Percentiles rank a stretch among this genome's conserved stretches.
Evolutionary conservation across 2,888 invertebrate genomes (phyloP).

Genomic region (Lepeophtheirus nordmannii): DNA sequence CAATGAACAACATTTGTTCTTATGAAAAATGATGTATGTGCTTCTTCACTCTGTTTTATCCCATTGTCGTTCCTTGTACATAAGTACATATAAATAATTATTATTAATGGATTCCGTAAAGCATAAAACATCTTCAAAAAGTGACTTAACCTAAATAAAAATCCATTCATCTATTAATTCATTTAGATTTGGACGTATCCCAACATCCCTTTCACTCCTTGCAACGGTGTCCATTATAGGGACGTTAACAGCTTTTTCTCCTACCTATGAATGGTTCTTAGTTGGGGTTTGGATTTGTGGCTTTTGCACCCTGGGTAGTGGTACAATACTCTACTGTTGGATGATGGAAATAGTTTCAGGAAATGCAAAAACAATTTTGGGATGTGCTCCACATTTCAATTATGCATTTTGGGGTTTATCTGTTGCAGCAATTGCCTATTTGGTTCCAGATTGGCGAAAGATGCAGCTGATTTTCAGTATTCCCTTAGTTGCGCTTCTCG

Average conservation of each 20-base stretch:
- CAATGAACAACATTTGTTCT: too few species aligned
- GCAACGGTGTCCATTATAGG: constrained; percentile 4
- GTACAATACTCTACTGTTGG: constrained; percentile 22
- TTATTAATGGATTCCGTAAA: too few species aligned
- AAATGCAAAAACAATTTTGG: constrained; percentile 16
- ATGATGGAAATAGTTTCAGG: constrained; percentile 22
- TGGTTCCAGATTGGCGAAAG: constrained; percentile 19
- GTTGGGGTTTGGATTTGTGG: constrained; percentile 19
- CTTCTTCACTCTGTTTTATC: too few species aligned
- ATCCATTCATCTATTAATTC: neutral
- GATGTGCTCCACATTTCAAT: constrained; percentile 15
- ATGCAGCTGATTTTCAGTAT: constrained; percentile 19
- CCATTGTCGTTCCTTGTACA: too few species aligned
- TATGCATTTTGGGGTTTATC: constrained; percentile 21
- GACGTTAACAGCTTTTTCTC: constrained; percentile 7
- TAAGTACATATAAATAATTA: too few species aligned
- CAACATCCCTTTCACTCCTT: constrained; percentile 11
- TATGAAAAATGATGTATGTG: too few species aligned
- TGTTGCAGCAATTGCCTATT: constrained; percentile 10
- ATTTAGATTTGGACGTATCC: constrained; percentile 11
- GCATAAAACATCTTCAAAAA: too few species aligned
- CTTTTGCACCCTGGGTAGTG: constrained; percentile 10
- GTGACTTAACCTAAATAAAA: too few species aligned
- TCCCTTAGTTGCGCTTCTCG: neutral
- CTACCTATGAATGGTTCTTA: constrained; percentile 13